phyloP scores from a whole-genome alignment of 37 sponge, comb jelly and placozoan genomes.

The Crambe crambe region DNA sequence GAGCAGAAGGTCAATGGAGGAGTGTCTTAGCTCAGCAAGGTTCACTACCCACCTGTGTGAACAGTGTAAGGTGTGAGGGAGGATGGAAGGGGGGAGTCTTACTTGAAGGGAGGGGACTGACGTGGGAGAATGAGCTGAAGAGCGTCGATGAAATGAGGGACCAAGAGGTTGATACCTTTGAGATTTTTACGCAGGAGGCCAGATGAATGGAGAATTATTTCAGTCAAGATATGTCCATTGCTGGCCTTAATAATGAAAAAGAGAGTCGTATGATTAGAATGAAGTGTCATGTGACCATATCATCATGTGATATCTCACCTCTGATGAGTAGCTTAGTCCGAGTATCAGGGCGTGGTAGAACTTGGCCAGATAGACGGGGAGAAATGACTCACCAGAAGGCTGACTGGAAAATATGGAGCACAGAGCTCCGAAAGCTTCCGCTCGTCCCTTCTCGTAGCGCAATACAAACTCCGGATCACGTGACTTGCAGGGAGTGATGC shows the following conservation, averaged over 20 bases:
- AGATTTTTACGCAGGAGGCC: slow-evolving; percentile 73
- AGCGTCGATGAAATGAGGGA: slow-evolving; percentile 67
- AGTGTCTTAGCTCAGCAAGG: slow-evolving; percentile 32
- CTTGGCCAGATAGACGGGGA: slow-evolving; percentile 72
- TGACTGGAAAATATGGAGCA: slow-evolving; percentile 80
- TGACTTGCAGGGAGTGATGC: slow-evolving; percentile 7
- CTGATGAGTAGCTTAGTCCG: slow-evolving; percentile 56
- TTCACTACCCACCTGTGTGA: slow-evolving; percentile 48
- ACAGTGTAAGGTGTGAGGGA: background rate
- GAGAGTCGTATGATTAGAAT: background rate
- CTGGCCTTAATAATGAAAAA: slow-evolving; percentile 27
- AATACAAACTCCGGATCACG: slow-evolving; percentile 2
- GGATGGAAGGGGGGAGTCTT: slow-evolving; percentile 1
- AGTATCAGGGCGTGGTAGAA: slow-evolving; percentile 76
- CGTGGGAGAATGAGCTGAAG: slow-evolving; percentile 73
- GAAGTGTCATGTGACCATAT: background rate
- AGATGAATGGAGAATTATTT: slow-evolving; percentile 62
- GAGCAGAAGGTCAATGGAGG: slow-evolving; percentile 70
- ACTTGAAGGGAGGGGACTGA: slow-evolving; percentile 34
- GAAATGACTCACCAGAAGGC: slow-evolving; percentile 57
- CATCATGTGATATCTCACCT: no score
- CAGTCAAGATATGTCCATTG: slow-evolving; percentile 68
- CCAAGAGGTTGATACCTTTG: slow-evolving; percentile 61
- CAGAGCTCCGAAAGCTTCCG: slow-evolving; percentile 84
- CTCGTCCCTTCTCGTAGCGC: slow-evolving; percentile 77